Conservation (phyloP, 1,140 invertebrate genomes). For the Diplogasteroides magnus region DNA sequence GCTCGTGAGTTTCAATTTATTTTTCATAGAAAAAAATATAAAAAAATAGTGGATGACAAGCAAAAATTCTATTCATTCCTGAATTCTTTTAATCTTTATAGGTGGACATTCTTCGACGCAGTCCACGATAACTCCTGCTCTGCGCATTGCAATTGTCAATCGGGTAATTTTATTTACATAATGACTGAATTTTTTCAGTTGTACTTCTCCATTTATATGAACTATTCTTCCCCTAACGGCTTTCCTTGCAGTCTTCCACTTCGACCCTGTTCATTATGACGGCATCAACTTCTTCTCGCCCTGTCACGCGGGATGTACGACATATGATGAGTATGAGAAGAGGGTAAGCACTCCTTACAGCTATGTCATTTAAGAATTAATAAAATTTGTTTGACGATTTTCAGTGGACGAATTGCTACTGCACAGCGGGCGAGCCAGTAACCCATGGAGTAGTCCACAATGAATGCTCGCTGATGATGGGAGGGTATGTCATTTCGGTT, state of each 20-base stretch:
- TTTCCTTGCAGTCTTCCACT: constrained; percentile 12
- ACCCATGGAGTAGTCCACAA: not conserved
- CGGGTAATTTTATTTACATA: not conserved
- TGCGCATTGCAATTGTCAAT: not conserved
- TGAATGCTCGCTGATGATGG: not conserved
- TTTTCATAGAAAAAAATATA: no score
- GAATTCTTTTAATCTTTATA: no score
- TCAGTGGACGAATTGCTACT: not conserved
- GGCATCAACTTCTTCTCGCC: constrained; percentile 27
- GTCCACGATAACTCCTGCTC: no score
- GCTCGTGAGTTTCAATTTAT: no score
- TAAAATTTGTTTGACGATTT: not conserved
- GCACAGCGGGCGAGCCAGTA: no score
- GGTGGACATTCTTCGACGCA: no score
- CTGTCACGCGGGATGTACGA: constrained; percentile 24
- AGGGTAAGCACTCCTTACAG: not conserved
- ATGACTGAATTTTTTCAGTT: no score
- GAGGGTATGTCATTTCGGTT: not conserved
- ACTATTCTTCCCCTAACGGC: not conserved
- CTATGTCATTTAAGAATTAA: not conserved
- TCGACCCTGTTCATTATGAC: constrained; percentile 15
- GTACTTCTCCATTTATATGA: no score
- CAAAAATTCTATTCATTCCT: no score
- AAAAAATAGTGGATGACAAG: no score
- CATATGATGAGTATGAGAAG: not conserved